These are phyloP conservation scores for Ichneumoninae sp. DNA, from an alignment of 2,888 invertebrate genomes.

Conservation along the genomic window DNA sequence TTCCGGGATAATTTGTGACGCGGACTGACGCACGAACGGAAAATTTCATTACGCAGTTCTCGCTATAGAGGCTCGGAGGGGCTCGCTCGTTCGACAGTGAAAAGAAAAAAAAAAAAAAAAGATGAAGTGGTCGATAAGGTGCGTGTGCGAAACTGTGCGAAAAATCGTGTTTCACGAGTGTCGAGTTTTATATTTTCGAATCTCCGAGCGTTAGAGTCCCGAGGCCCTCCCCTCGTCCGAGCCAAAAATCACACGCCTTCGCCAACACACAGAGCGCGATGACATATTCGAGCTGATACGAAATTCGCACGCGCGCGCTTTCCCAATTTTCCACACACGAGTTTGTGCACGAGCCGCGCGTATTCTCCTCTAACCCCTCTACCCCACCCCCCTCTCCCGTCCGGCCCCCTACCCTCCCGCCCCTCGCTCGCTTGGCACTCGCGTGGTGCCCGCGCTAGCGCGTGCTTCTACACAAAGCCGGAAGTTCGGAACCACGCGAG, in stretches of 20 bases:
- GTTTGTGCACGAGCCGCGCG: conserved; percentile 17
- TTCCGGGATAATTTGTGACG: conserved; percentile 42
- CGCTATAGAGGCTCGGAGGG: neutral
- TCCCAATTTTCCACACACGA: conserved; percentile 57
- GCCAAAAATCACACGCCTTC: conserved; percentile 58
- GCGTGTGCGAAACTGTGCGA: conserved; percentile 30
- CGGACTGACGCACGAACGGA: conserved; percentile 33
- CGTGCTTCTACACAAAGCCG: conserved; percentile 49
- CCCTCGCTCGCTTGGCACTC: conserved; percentile 51
- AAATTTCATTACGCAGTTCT: conserved; percentile 38
- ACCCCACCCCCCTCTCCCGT: neutral
- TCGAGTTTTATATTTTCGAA: conserved; percentile 30
- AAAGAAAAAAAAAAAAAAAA: neutral
- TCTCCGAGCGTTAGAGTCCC: neutral
- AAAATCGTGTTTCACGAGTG: conserved; percentile 12
- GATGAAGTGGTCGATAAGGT: neutral
- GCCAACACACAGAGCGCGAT: conserved; percentile 26
- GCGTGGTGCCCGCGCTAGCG: conserved; percentile 57
- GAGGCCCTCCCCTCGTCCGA: conserved; percentile 16
- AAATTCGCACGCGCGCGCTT: conserved; percentile 52
- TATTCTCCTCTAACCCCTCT: neutral
- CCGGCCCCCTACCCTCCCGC: neutral
- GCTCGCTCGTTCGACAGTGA: conserved; percentile 22
- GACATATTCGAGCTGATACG: conserved; percentile 4
- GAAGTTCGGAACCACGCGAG: conserved; percentile 46